Evolutionary conservation across 1,140 invertebrate genomes (phyloP), one percentile per base, ranked within the genome.

Genomic region (Platorchestia sp.): DNA sequence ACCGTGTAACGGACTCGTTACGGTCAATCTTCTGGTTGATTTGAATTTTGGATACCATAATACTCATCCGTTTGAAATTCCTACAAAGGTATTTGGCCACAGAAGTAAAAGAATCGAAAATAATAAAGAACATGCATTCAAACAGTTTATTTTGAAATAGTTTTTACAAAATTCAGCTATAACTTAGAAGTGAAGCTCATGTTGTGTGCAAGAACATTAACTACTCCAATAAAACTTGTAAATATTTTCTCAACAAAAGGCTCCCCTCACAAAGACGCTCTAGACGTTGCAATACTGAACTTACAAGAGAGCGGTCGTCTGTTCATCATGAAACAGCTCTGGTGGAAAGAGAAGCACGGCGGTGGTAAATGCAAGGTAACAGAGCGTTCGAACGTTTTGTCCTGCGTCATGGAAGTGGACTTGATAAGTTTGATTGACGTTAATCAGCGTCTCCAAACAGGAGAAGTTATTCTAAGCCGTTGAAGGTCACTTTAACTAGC

Each of bases 181-280:
- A n/a, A n/a, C n/a, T n/a, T n/a, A n/a, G n/a, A n/a, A n/a, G n/a
- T n/a, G n/a, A n/a, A n/a, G n/a, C n/a, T n/a, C n/a, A n/a, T n/a
- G n/a, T n/a, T n/a, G n/a, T n/a, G n/a, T n/a, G n/a, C n/a, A n/a
- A n/a, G n/a, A n/a, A n/a, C n/a, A n/a, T n/a, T n/a, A n/a, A n/a
- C n/a, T n/a, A n/a, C n/a, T n/a, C n/a, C n/a, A n/a, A n/a, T n/a
- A n/a, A n/a, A n/a, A n/a, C n/a, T n/a, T n/a, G 59, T 3, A 75
- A 75, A 22, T 75, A 22, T 36, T 36, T 75, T 75, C 27, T 36
- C 14, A 22, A 36, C 59, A 3, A 75, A 96, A 99, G 98, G 98
- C 97, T 98, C 98, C 75, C 97, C 98, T 0, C 98, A 98, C 96
- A 97, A 98, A 96, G 98, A 98, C 96, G 97, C 97, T 0, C 97